Base-by-base conservation (phyloP, 2,888 invertebrate species). In the Chrysolina americana region DNA sequence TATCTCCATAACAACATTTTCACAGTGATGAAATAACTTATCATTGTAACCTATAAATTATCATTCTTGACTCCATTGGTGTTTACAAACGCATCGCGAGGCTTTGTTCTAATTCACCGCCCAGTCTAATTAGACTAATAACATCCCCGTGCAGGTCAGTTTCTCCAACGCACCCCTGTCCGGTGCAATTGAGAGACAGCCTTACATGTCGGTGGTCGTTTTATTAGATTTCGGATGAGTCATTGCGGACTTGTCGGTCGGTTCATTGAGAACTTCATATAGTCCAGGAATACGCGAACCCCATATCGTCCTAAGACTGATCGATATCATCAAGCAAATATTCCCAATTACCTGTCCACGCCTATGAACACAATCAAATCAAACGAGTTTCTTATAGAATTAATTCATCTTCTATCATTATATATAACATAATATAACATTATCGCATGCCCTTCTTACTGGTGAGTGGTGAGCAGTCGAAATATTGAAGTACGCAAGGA, bases 171-270 rank as follows among this genome's bases (percentile, higher is more conserved):
- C 59, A 15, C 59, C 59, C 28, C 28, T 23, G 47, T 65, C 44
- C 65, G 23, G 21, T 21, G 44, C 59, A 59, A 59, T 59, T 59
- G 59, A 8, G 59, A 65, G 21, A 21, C 47, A 17, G 19, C 65
- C 21, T 47, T 65, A 21, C 44, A 41, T 59, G 44, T 48, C 65
- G 44, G 48, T 47, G 71, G 73, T 69, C 50, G 68, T 76, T 71
- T 76, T 68, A 71, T 74, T 68, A 71, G 73, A 76, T 76, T 76
- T 73, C 23, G 70, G 69, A 76, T 76, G 76, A 76, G 73, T 76
- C 76, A 76, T 74, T 74, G 76, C 23, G 71, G 73, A 62, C 48
- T n/a, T 73, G 73, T 44, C 73, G 64, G 75, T 71, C 62, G 68
- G 63, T 76, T 71, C 68, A 73, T 71, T 76, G n/a, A 50, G 15